Conservation (phyloP, 2,797 vertebrate genomes). For the Phalanger gymnotis region DNA sequence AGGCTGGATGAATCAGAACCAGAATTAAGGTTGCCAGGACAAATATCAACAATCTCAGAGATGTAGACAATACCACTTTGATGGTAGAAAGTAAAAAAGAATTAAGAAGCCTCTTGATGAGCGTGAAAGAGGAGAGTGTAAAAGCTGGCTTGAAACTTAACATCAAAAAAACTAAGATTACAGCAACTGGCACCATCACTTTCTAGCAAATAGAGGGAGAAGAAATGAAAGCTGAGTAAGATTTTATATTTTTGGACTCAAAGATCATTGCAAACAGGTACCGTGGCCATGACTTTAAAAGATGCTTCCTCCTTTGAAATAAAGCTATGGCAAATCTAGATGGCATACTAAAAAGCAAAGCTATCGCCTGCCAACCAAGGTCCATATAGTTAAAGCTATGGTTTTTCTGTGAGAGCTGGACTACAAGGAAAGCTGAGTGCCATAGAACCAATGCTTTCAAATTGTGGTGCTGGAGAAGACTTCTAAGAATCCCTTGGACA, state of each 20-base stretch:
- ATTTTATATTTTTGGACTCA: not conserved
- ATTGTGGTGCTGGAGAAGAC: not conserved
- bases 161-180: not conserved
- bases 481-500: not conserved
- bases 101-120: not conserved
- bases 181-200: not conserved
- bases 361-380: not conserved
- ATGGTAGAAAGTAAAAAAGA: not conserved
- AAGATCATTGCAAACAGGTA: not conserved
- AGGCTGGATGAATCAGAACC: not conserved
- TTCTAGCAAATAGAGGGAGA: not conserved
- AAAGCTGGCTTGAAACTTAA: not conserved
- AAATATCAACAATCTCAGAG: not conserved
- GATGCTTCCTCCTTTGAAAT: not conserved
- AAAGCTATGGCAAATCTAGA: not conserved
- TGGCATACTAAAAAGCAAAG: not conserved
- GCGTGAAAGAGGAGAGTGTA: not conserved
- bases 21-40: not conserved
- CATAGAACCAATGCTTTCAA: not conserved
- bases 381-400: not conserved
- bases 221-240: not conserved
- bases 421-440: not conserved
- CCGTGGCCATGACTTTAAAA: not conserved
- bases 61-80: not conserved
- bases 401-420: not conserved